Evolutionary conservation across 2,888 invertebrate species (phyloP), one percentile per base, ranked within the genome.

Genomic region (Leucozona laternaria): DNA sequence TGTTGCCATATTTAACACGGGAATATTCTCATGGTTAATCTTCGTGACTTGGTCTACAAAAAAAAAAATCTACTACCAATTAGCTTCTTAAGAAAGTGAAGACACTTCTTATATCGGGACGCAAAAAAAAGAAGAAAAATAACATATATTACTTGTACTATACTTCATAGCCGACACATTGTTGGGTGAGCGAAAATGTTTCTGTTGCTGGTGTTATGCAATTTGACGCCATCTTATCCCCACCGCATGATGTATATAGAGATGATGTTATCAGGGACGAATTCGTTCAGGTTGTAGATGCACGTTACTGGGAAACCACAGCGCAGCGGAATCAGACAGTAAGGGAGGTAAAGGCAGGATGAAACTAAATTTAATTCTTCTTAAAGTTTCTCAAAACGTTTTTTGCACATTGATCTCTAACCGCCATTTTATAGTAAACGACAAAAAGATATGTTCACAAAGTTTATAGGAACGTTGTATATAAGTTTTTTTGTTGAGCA

Each of bases 251-350:
- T 20, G n/a, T 20, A 34, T 37, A 20, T n/a, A 22, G 34, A 31
- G 55, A 71, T 78, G 68, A 83, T 68, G 78, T 53, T 45, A 79
- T 71, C 79, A 66, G 79, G 79, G 75, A 84, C 70, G 79, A 84
- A 79, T 64, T 71, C 71, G 64, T 62, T 68, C 68, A 43, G 28
- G 55, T 43, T 75, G 58, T 66, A 73, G 34, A 58, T 79, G 71
- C 28, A 64, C 34, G 55, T 68, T 31, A 17, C 53, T 68, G 55
- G 58, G 45, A 20, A 76, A 22, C 45, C 81, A 43, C 62, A 64
- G 43, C 37, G 4, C 40, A 50, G n/a, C 0, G 11, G 4, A 48
- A 48, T 17, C 8, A 15, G 13, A 2, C 6, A 13, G 1, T 40
- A 60, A 22, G 3, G 37, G 60, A 60, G 10, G 6, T 22, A 40